A percentile compares a stretch with the other conserved stretches of the same genome.
Evolutionary conservation across 2,888 invertebrate species (phyloP).

Genomic region (Dynastes grantii): DNA sequence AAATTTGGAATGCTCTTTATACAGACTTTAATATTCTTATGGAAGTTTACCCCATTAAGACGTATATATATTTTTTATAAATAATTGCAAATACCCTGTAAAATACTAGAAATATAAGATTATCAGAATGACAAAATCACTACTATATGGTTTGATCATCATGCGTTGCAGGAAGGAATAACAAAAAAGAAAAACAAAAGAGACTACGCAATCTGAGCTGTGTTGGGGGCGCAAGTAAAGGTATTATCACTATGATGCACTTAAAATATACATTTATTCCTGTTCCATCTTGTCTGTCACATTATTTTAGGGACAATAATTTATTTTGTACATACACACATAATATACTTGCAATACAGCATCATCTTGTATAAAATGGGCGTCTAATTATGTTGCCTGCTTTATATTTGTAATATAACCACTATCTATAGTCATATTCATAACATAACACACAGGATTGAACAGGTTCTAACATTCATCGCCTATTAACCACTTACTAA

Average conservation of each 20-base stretch:
- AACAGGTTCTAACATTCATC: conserved; percentile 55
- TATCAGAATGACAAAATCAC: conserved; percentile 3
- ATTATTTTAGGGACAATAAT: background rate
- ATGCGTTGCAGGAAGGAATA: conserved; percentile 68
- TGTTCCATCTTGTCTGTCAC: conserved; percentile 57
- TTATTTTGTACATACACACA: conserved; percentile 22
- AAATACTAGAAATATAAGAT: conserved; percentile 13
- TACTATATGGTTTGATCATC: conserved; percentile 59
- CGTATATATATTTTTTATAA: background rate
- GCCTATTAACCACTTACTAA: conserved; percentile 53
- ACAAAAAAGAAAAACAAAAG: conserved; percentile 72
- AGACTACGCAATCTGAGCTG: conserved; percentile 79
- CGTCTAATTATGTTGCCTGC: conserved; percentile 24
- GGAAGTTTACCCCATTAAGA: no score
- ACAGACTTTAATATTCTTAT: background rate
- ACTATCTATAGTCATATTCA: conserved; percentile 31
- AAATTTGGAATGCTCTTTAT: background rate
- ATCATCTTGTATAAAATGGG: conserved; percentile 19
- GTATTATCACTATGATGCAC: conserved; percentile 65
- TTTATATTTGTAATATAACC: conserved; percentile 40
- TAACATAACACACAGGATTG: conserved; percentile 57
- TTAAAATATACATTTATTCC: conserved; percentile 53
- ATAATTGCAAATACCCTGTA: background rate
- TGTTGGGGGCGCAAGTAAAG: conserved; percentile 74
- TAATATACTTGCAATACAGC: conserved; percentile 2